Evolutionary conservation across 2,888 invertebrate species (phyloP), one percentile per base, ranked within the genome.

Genomic region (Phalera bucephala): DNA sequence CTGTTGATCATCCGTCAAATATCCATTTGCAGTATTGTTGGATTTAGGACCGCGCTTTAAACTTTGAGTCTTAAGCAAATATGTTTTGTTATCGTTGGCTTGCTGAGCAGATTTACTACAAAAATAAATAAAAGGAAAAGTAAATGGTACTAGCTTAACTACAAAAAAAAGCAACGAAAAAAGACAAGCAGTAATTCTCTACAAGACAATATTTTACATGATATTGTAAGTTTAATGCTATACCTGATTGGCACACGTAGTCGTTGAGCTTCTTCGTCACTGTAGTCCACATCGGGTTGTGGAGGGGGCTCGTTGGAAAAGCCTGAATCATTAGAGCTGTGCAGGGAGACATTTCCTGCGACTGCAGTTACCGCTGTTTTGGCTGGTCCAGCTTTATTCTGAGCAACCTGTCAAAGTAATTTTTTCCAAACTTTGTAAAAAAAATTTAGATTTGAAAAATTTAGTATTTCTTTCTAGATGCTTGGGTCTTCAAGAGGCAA

Each of bases 321-420:
- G 9, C 97, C 97, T 58, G 96, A 96, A 81, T 97, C 97, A 80
- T 97, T 97, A 74, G 96, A 96, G 81, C 96, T 96, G 79, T 97
- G 96, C 55, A 97, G 91, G 23, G 96, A 96, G 1, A 93, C 93
- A 71, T 94, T 94, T 40, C 94, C 94, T 28, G 93, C 93, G 13
- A 87, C 88, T 17, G 86, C 88, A 27, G 84, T 69, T 3, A 87
- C 88, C 2, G 75, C 86, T 34, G 87, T 89, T 62, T 89, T 89
- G 23, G 85, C 80, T 46, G 89, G 89, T 12, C 80, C 88, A 28
- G 84, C 75, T 71, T 89, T 87, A 51, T 82, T 88, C 50, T 85
- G 87, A 36, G 79, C 58, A 50, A 84, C 73, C 89, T 89, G 61
- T 9, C 41, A 35, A 36, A 23, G 22, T 17, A 5, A 3, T 17